Evolutionary conservation across 2,113 vertebrate species (phyloP).

Genomic region (Numenius arquata): DNA sequence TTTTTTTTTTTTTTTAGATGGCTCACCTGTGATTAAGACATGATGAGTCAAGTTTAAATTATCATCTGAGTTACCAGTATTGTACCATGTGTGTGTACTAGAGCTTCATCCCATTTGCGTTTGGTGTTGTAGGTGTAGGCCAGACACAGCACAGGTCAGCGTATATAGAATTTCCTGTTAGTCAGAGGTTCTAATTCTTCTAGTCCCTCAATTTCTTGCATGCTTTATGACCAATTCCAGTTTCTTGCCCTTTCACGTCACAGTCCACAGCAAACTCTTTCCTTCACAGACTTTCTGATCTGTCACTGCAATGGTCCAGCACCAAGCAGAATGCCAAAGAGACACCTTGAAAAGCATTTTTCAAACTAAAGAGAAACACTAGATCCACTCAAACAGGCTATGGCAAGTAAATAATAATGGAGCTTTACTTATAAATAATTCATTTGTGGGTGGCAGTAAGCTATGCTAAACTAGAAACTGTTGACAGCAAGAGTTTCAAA

Average conservation of each 20-base stretch:
- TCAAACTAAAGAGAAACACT: background rate
- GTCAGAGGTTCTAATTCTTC: background rate
- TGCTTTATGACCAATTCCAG: background rate
- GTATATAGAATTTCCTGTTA: constrained; percentile 37
- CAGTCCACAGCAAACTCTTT: background rate
- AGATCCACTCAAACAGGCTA: background rate
- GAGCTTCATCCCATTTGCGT: background rate
- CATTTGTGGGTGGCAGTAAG: background rate
- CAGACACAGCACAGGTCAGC: background rate
- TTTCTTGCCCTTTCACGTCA: background rate
- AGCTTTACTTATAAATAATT: background rate
- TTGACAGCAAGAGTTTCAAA: background rate
- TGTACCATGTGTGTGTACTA: background rate
- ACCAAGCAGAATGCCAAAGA: background rate
- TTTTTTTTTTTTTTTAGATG: background rate
- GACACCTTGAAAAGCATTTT: background rate
- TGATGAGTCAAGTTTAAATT: background rate
- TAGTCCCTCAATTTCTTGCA: background rate
- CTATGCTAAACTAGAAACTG: background rate
- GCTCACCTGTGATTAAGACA: background rate
- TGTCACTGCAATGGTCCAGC: background rate
- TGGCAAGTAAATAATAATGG: background rate
- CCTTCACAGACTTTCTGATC: background rate
- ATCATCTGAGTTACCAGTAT: background rate
- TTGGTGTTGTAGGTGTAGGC: background rate